phyloP scores from a whole-genome alignment of 2,797 vertebrate species.

The Peromyscus aztecus region DNA sequence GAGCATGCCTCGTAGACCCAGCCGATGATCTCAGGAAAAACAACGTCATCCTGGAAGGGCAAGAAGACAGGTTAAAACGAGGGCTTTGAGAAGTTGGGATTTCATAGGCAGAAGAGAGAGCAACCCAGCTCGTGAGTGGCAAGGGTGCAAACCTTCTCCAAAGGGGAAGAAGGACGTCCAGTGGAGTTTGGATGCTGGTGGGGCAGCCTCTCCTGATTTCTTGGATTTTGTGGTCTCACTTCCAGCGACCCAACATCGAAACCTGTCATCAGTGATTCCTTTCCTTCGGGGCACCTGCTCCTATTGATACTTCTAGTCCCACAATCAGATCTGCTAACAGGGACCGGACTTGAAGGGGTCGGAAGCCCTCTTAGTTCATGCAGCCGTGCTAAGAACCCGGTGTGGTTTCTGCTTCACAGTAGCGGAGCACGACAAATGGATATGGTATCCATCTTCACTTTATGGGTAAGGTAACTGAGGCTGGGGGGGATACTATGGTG shows the following conservation, averaged over 20 bases:
- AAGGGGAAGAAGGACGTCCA: background rate
- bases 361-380: background rate
- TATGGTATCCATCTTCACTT: background rate
- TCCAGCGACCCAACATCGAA: slow-evolving; percentile 1
- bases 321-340: background rate
- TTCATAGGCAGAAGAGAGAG: background rate
- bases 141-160: background rate
- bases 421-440: background rate
- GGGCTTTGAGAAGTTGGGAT: background rate
- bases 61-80: background rate
- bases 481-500: background rate
- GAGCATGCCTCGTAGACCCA: background rate
- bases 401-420: background rate
- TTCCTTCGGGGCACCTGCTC: background rate
- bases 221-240: background rate
- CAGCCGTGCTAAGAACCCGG: background rate
- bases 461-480: background rate
- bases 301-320: background rate
- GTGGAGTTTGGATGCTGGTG: background rate
- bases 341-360: background rate
- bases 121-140: background rate
- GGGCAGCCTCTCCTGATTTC: background rate
- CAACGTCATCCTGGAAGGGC: background rate
- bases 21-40: slow-evolving; percentile 16
- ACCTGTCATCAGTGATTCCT: background rate